Evolutionary conservation across 1,140 invertebrate genomes (phyloP), one percentile per base, ranked within the genome.

Genomic region (Epicauta chinensis): DNA sequence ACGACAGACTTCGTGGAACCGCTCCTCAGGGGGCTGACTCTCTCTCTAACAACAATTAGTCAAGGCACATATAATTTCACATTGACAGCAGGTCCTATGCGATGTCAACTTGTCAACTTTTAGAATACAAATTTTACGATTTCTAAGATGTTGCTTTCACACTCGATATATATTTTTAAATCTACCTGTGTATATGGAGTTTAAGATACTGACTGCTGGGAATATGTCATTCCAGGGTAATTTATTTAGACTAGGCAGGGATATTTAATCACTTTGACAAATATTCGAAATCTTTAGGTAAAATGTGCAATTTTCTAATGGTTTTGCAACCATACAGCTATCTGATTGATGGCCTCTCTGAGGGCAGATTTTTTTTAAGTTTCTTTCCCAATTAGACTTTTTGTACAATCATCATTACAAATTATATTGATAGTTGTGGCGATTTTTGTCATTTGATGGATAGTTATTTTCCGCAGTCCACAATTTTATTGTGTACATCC

Each of bases 1-100:
- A 48, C 45, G 45, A 48, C 23, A 48, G 45, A 48, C 45, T 48
- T 48, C 45, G 34, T 48, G 45, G 45, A 48, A 48, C 45, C 45
- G 35, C 45, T 23, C 45, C 10, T 29, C 35, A 34, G 35, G 45
- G 12, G 45, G 45, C 34, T 10, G 14, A 12, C 3, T 23, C 13
- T 16, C 16, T 14, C 29, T 14, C 11, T 29, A 48, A 30, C 34
- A 16, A 48, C 35, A 38, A 48, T 48, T 48, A 48, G 45, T 48
- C 45, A 48, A 36, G 45, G 32, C 45, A 38, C 45, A 48, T 48
- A 48, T 7, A 34, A 48, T 23, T 48, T 38, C 35, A 36, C 37
- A 48, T 38, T 48, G 45, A 48, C 35, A n/a, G n/a, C n/a, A n/a
- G 15, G 34, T 23, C 36, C 10, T 10, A n/a, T 3, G 10, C 32